Percentiles rank a stretch among this genome's conserved stretches.
phyloP scores from a whole-genome alignment of 2,888 invertebrate species.

The Eristalinus aeneus region DNA sequence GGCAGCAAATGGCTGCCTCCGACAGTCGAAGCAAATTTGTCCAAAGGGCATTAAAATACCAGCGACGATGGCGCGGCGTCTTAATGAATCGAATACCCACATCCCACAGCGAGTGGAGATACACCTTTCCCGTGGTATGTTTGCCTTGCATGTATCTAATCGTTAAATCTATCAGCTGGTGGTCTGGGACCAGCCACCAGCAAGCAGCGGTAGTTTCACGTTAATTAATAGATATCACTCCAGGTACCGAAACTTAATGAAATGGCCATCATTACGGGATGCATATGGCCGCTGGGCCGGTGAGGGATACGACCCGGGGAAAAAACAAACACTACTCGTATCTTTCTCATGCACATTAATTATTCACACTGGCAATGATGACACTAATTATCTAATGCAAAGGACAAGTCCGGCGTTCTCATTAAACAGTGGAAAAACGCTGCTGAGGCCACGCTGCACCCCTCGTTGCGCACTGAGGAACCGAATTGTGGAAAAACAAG shows the following conservation, averaged over 20 bases:
- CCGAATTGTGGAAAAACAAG: too few species aligned
- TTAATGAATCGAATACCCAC: not conserved
- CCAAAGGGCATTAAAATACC: not conserved
- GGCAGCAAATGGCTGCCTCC: not conserved
- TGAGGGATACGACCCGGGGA: slow-evolving; percentile 6
- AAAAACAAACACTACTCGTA: slow-evolving; percentile 14
- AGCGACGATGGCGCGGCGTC: not conserved
- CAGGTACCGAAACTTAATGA: slow-evolving; percentile 55
- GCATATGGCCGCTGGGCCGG: slow-evolving; percentile 39
- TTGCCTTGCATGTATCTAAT: slow-evolving; percentile 43
- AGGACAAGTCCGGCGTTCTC: slow-evolving; percentile 25
- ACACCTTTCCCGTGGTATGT: slow-evolving; percentile 8
- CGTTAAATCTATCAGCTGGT: slow-evolving; percentile 35
- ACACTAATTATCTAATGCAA: slow-evolving; percentile 67
- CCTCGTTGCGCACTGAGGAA: not conserved
- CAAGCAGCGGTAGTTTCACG: slow-evolving; percentile 50
- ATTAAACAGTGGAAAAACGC: slow-evolving; percentile 31
- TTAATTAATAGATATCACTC: slow-evolving; percentile 69
- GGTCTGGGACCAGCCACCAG: not conserved
- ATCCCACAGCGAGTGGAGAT: not conserved
- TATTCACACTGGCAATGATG: slow-evolving; percentile 65
- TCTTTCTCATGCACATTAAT: slow-evolving; percentile 43
- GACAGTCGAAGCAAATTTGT: not conserved
- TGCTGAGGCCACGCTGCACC: not conserved
- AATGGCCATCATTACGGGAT: slow-evolving; percentile 54